These are phyloP conservation scores for Crocuta crocuta DNA, from an alignment of 2,113 vertebrate genomes.

Conservation along the genomic window DNA sequence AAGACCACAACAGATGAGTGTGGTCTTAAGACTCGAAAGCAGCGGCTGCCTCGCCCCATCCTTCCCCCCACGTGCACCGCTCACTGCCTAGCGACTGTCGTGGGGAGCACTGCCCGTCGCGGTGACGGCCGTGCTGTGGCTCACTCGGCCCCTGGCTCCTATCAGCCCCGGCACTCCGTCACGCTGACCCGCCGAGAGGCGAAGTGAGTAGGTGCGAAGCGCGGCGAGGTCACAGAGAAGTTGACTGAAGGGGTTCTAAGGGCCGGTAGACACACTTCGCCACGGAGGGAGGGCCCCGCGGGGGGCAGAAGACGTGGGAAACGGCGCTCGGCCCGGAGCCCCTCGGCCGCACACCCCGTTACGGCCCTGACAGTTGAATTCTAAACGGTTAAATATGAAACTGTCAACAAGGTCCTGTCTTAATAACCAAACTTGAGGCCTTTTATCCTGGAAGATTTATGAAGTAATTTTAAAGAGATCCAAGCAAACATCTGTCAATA, in stretches of 20 bases:
- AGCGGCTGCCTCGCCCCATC: no score
- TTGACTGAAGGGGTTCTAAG: constrained; percentile 83
- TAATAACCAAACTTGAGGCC: constrained; percentile 93
- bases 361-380: constrained; percentile 81
- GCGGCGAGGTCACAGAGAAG: constrained; percentile 82
- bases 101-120: constrained; percentile 75
- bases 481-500: constrained; percentile 95
- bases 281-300: constrained; percentile 77
- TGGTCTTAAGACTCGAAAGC: background rate
- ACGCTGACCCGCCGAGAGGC: constrained; percentile 82
- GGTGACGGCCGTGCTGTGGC: constrained; percentile 75
- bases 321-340: constrained; percentile 63
- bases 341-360: constrained; percentile 62
- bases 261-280: constrained; percentile 80
- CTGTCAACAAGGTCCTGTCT: constrained; percentile 92
- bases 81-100: constrained; percentile 47
- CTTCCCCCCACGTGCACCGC: rapidly evolving
- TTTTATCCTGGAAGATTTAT: constrained; percentile 94
- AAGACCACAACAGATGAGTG: background rate
- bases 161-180: constrained; percentile 86
- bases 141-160: constrained; percentile 81
- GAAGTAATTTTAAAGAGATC: constrained; percentile 95
- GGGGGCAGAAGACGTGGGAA: constrained; percentile 68
- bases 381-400: constrained; percentile 91
- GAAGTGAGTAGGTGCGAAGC: constrained; percentile 77